These are phyloP conservation scores for Sesamia inferens DNA, from an alignment of 2,888 invertebrate species.

Conservation along the genomic window DNA sequence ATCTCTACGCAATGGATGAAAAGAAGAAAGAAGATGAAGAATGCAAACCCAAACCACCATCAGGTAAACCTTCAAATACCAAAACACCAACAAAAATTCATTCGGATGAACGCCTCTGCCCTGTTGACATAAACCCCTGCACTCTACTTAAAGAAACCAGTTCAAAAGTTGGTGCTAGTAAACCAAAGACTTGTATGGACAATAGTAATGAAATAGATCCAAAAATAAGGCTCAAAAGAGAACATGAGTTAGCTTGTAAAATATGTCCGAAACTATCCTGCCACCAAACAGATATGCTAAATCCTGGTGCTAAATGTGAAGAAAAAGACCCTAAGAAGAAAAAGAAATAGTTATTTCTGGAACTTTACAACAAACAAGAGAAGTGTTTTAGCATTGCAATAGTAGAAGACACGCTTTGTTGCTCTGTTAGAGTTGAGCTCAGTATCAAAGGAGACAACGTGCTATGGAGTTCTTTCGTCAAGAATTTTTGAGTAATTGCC, in stretches of 20 bases:
- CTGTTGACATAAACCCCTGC: not conserved
- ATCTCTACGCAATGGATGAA: not conserved
- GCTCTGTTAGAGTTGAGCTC: too few species aligned
- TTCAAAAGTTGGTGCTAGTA: not conserved
- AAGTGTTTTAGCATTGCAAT: not conserved
- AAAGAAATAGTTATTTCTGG: too few species aligned
- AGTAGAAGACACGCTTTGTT: not conserved
- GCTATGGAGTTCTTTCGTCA: not conserved
- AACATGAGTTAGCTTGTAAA: not conserved
- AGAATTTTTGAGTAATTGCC: not conserved
- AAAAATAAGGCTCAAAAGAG: constrained; percentile 1
- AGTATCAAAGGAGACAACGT: too few species aligned
- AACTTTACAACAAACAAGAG: not conserved
- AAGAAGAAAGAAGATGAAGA: not conserved
- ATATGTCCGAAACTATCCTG: too few species aligned
- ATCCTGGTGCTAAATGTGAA: not conserved
- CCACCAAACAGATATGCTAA: not conserved
- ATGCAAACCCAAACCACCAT: not conserved
- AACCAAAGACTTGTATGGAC: not conserved
- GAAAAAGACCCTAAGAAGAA: not conserved
- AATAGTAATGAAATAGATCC: not conserved
- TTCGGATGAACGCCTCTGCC: not conserved
- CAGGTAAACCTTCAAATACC: too few species aligned
- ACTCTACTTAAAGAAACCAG: not conserved
- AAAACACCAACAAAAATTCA: too few species aligned